These are phyloP conservation scores for Drosophila biarmipes DNA, from an alignment of 1,140 invertebrate genomes.

Conservation along the genomic window DNA sequence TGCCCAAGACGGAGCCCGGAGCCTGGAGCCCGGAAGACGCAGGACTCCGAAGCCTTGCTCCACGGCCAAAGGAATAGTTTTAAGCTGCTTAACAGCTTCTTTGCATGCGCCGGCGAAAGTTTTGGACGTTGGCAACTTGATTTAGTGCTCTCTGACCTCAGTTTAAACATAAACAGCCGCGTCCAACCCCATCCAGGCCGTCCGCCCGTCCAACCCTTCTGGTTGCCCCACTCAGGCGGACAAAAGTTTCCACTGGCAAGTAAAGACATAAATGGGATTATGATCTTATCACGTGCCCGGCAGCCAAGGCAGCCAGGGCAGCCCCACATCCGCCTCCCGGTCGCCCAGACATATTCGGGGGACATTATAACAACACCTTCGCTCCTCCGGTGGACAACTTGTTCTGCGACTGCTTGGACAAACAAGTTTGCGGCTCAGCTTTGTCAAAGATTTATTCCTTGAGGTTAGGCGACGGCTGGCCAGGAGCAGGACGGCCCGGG, in stretches of 20 bases:
- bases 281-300: conserved; percentile 83
- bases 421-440: conserved; percentile 79
- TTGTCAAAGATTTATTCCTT: conserved; percentile 84
- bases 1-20: conserved; percentile 54
- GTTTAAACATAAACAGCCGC: conserved; percentile 84
- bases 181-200: conserved; percentile 20
- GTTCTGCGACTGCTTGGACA: conserved; percentile 58
- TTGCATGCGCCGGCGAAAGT: conserved; percentile 51
- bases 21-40: not conserved
- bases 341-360: conserved; percentile 57
- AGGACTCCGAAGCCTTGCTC: conserved; percentile 1
- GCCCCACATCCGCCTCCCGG: conserved; percentile 6
- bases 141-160: conserved; percentile 84
- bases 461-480: conserved; percentile 74
- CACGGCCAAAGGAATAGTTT: conserved; percentile 63
- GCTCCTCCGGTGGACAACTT: conserved; percentile 12
- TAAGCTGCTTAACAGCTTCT: conserved; percentile 83
- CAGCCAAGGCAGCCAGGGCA: conserved; percentile 33
- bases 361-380: conserved; percentile 78
- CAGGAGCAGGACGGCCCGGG: not conserved
- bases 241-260: conserved; percentile 74
- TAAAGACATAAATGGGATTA: conserved; percentile 85
- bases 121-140: conserved; percentile 75
- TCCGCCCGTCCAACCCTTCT: not conserved
- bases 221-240: conserved; percentile 5